Percentiles rank a stretch among this genome's conserved stretches.
Conservation (phyloP, 2,888 invertebrate species). For the Epirrhoe alternata region DNA sequence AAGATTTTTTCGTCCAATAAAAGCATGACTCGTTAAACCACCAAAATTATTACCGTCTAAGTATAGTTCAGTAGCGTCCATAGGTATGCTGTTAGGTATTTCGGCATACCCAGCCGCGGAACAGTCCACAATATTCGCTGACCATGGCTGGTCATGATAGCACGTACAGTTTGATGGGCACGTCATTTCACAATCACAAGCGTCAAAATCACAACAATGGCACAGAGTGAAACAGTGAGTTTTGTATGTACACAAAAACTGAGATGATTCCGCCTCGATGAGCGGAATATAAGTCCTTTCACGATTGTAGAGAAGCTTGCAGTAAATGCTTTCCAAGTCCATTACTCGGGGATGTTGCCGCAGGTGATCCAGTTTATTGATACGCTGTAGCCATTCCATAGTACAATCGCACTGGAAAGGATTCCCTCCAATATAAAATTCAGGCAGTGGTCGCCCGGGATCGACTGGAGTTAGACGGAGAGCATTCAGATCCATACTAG, state of each 20-base stretch:
- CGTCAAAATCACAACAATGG: constrained; percentile 98
- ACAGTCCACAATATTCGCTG: constrained; percentile 96
- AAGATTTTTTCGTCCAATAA: constrained; percentile 96
- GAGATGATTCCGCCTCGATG: constrained; percentile 93
- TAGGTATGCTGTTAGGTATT: constrained; percentile 95
- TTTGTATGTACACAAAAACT: constrained; percentile 96
- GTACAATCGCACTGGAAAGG: constrained; percentile 98
- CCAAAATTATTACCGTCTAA: constrained; percentile 96
- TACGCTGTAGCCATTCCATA: constrained; percentile 97
- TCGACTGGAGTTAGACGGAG: constrained; percentile 92
- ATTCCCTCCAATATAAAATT: constrained; percentile 97
- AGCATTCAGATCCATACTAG: constrained; percentile 95
- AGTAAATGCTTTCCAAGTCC: constrained; percentile 95
- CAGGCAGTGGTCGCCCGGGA: constrained; percentile 90
- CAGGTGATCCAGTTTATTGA: constrained; percentile 93
- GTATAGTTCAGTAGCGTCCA: constrained; percentile 98
- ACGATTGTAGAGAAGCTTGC: constrained; percentile 93
- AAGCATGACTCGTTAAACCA: constrained; percentile 94
- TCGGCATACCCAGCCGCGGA: constrained; percentile 91
- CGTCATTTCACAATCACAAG: constrained; percentile 98
- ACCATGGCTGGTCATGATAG: constrained; percentile 97
- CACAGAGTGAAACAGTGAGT: constrained; percentile 97
- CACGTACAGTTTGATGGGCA: constrained; percentile 97
- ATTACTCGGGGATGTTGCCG: constrained; percentile 95
- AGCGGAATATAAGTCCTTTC: constrained; percentile 94